Percentiles rank a stretch among this genome's conserved stretches.
Evolutionary conservation across 2,113 vertebrate genomes (phyloP).

Genomic region (Labeo rohita): DNA sequence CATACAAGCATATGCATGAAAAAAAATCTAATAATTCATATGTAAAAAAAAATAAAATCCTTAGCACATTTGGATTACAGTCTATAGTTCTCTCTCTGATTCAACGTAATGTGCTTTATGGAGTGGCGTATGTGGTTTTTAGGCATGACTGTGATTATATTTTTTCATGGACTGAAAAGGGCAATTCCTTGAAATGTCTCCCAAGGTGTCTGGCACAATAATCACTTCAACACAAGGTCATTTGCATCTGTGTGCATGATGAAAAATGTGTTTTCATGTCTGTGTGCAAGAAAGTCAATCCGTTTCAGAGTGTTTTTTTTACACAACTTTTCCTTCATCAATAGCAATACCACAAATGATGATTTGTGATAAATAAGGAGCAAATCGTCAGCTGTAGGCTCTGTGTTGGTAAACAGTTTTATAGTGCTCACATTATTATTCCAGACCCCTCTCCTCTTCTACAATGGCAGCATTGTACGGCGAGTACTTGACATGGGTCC

Average conservation of each 20-base stretch:
- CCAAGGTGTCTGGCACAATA: not conserved
- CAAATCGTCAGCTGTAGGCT: slow-evolving; percentile 79
- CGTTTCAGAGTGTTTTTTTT: not conserved
- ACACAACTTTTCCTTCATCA: not conserved
- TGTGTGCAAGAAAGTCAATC: not conserved
- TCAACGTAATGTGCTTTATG: not conserved
- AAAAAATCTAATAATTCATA: not conserved
- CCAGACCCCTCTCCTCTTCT: slow-evolving; percentile 73
- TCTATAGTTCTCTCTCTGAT: not conserved
- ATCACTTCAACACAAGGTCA: not conserved
- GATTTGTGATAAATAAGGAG: not conserved
- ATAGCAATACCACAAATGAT: not conserved
- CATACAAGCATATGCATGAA: not conserved
- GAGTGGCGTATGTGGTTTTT: slow-evolving; percentile 9
- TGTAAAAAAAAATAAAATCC: not conserved
- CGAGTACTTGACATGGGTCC: slow-evolving; percentile 87
- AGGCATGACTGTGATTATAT: not conserved
- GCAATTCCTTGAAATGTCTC: slow-evolving; percentile 16
- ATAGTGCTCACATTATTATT: slow-evolving; percentile 85
- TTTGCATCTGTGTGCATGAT: slow-evolving; percentile 1
- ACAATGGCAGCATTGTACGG: slow-evolving; percentile 93
- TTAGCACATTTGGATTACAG: not conserved
- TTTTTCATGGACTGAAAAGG: not conserved
- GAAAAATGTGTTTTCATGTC: not conserved
- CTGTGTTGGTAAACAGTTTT: slow-evolving; percentile 92